Base-by-base conservation (phyloP, 2,888 invertebrate species). In the Elysia crispata region DNA sequence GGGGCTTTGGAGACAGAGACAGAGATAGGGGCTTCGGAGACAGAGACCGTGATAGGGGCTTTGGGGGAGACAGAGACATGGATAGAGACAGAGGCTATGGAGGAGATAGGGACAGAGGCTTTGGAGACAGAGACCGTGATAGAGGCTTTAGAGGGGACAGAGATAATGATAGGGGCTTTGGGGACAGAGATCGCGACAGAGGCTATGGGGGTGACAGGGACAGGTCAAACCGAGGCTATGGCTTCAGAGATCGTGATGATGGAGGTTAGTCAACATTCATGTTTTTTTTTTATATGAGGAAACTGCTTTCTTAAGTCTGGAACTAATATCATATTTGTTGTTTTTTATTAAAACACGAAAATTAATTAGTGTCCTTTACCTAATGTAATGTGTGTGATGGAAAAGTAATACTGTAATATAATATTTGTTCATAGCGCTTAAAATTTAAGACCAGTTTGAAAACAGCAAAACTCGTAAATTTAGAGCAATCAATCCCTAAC, bases 1-100 rank as follows among this genome's bases (percentile, higher is more conserved):
- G 69, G 66, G 81, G 83, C 60, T 75, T 81, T 41, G 70, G 84
- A 0, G 77, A 67, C 69, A 70, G 80, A 25, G 83, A 82, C 54
- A 49, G 92, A 31, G 92, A 69, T 25, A 50, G 74, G 54, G 76
- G 76, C n/a, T 41, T 41, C 11, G 69, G 81, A 28, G 83, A 70
- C 79, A 83, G 83, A 33, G 86, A 85, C 54, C 66, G 85, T 20
- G 77, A 81, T 20, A 74, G 81, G 31, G 74, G 80, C 25, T 64
- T 20, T 31, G 77, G 81, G 50, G n/a, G n/a, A n/a, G n/a, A n/a
- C n/a, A n/a, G n/a, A n/a, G n/a, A 72, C 25, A 50, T 50, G 33
- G 41, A 31, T n/a, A 64, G 79, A n/a, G 78, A 80, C 23, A 70
- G 80, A n/a, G 77, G 82, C 31, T 75, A 31, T 67, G 80, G 81